Evolutionary conservation across 2,797 vertebrate species (phyloP).

Genomic region (Rhynchonycteris naso): DNA sequence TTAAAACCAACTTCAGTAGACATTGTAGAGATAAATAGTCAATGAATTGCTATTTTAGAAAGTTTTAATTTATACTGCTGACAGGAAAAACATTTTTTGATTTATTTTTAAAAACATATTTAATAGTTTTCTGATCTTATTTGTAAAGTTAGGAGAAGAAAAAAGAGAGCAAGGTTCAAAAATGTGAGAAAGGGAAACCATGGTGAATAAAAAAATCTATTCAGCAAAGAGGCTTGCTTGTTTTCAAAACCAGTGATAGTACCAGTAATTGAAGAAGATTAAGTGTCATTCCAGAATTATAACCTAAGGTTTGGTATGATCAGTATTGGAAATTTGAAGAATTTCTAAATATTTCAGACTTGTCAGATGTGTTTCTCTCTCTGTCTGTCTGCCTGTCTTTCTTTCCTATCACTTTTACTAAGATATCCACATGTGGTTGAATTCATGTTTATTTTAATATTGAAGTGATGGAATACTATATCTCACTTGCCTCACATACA

Average conservation of each 20-base stretch:
- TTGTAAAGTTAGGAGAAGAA: not conserved
- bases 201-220: constrained; percentile 16
- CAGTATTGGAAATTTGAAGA: not conserved
- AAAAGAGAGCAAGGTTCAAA: not conserved
- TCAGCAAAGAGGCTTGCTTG: constrained; percentile 5
- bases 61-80: not conserved
- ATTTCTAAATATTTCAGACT: not conserved
- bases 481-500: not conserved
- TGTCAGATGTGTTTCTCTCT: not conserved
- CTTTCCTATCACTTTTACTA: not conserved
- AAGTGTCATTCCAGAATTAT: not conserved
- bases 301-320: not conserved
- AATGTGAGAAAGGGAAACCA: not conserved
- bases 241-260: not conserved
- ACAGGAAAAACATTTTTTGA: not conserved
- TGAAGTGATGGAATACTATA: not conserved
- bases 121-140: not conserved
- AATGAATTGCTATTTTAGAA: not conserved
- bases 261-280: not conserved
- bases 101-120: not conserved
- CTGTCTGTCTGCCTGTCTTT: not conserved
- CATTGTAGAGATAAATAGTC: not conserved
- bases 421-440: constrained; percentile 34
- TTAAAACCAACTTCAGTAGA: not conserved
- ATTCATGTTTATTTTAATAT: not conserved